Conservation (phyloP, 2,888 invertebrate species). For the Dusona sp. region DNA sequence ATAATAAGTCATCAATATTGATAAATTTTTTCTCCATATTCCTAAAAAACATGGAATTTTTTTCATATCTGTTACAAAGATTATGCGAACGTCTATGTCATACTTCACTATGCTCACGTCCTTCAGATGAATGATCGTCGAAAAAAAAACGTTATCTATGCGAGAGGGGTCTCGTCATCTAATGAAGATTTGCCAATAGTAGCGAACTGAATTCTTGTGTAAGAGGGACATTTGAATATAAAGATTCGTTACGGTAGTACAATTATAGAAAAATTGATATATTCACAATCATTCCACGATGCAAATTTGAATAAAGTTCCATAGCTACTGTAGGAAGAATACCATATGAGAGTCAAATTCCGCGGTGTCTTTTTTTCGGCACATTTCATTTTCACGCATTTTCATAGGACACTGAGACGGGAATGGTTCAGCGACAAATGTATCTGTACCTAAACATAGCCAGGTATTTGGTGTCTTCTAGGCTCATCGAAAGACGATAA, state of each 20-base stretch:
- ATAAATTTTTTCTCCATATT: not conserved
- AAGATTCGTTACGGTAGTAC: not conserved
- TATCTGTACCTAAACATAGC: not conserved
- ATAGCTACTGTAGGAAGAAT: not conserved
- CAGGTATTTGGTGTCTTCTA: not conserved
- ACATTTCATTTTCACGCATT: not conserved
- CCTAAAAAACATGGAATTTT: not conserved
- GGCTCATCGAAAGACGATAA: not conserved
- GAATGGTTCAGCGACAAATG: not conserved
- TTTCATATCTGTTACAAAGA: slow-evolving; percentile 64
- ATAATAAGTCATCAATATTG: not conserved
- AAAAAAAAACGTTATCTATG: not conserved
- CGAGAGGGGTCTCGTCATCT: not conserved
- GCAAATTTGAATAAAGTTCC: not conserved
- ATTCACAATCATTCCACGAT: not conserved
- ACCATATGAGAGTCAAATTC: not conserved
- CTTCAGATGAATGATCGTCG: slow-evolving; percentile 60
- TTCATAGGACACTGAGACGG: not conserved
- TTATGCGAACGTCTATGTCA: slow-evolving; percentile 76
- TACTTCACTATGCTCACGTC: slow-evolving; percentile 75
- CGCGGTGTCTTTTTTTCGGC: not conserved
- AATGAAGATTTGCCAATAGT: not conserved
- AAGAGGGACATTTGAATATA: not conserved
- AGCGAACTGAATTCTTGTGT: not conserved
- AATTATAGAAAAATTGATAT: not conserved